phyloP scores from a whole-genome alignment of 2,888 invertebrate genomes.

The Ophion obscuratus region DNA sequence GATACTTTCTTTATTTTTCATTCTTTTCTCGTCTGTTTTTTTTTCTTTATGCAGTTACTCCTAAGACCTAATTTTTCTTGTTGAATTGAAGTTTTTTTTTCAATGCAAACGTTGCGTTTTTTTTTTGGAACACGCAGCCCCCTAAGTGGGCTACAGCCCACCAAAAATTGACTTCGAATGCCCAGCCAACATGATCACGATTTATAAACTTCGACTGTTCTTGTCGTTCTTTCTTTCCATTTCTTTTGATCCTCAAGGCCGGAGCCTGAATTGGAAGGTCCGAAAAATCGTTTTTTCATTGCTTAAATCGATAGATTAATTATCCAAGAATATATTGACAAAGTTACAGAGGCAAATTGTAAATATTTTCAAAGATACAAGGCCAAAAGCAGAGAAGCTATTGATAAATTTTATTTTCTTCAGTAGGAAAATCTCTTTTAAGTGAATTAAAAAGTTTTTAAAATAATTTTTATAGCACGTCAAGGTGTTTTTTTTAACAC shows the following conservation, averaged over 20 bases:
- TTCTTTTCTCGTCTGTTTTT: not conserved
- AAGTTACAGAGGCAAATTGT: too few species aligned
- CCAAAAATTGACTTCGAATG: constrained; percentile 1
- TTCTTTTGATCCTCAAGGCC: not conserved
- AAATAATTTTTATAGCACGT: too few species aligned
- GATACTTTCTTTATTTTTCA: constrained; percentile 41
- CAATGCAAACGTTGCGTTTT: not conserved
- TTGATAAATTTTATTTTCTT: too few species aligned
- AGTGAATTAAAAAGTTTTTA: too few species aligned
- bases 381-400: too few species aligned
- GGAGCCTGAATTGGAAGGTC: too few species aligned
- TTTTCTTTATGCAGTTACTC: constrained; percentile 44
- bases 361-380: too few species aligned
- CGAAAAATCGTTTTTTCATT: too few species aligned
- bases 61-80: not conserved
- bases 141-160: not conserved
- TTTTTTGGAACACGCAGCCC: not conserved
- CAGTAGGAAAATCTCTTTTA: too few species aligned
- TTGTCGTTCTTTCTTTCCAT: not conserved
- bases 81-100: not conserved
- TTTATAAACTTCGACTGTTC: not conserved
- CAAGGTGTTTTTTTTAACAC: too few species aligned
- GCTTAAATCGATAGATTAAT: too few species aligned
- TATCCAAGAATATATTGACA: too few species aligned
- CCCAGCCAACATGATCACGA: not conserved